Conservation (phyloP, 2,797 vertebrate genomes). For the Decapterus maruadsi region DNA sequence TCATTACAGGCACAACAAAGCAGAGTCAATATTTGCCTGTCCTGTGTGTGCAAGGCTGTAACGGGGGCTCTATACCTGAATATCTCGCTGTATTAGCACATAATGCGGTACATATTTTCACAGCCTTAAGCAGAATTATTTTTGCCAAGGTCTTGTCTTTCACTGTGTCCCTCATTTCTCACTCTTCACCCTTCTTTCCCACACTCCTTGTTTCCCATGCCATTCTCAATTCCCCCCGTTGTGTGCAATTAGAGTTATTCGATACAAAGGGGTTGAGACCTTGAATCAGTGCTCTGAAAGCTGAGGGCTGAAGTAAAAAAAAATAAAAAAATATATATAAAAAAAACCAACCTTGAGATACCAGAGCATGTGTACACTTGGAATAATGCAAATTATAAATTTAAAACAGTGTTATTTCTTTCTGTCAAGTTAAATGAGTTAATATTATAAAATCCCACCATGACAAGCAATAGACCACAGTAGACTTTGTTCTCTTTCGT, state of each 20-base stretch:
- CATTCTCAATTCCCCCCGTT: slow-evolving; percentile 25
- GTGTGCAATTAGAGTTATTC: slow-evolving; percentile 60
- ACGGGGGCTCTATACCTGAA: background rate
- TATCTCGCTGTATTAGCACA: slow-evolving; percentile 19
- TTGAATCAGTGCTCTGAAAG: slow-evolving; percentile 45
- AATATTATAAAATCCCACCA: background rate
- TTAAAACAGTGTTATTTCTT: background rate
- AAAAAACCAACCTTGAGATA: background rate
- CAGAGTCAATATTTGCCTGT: slow-evolving; percentile 11
- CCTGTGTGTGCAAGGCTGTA: slow-evolving; percentile 14
- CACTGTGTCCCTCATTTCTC: slow-evolving; percentile 31
- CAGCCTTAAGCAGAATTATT: slow-evolving; percentile 53
- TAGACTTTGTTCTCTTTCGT: background rate
- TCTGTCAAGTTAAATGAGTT: background rate
- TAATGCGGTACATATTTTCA: slow-evolving; percentile 45
- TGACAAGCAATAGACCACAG: background rate
- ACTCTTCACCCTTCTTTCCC: slow-evolving; percentile 34
- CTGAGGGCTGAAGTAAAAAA: slow-evolving; percentile 7
- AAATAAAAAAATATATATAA: background rate
- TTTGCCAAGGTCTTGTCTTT: slow-evolving; percentile 61
- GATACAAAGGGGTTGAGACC: slow-evolving; percentile 46
- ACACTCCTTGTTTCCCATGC: slow-evolving; percentile 18
- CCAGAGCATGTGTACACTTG: background rate
- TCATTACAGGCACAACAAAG: background rate
- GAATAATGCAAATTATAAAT: slow-evolving; percentile 2